Base-by-base conservation (phyloP, 2,888 invertebrate genomes). In the Poecilobothrus nobilitatus region DNA sequence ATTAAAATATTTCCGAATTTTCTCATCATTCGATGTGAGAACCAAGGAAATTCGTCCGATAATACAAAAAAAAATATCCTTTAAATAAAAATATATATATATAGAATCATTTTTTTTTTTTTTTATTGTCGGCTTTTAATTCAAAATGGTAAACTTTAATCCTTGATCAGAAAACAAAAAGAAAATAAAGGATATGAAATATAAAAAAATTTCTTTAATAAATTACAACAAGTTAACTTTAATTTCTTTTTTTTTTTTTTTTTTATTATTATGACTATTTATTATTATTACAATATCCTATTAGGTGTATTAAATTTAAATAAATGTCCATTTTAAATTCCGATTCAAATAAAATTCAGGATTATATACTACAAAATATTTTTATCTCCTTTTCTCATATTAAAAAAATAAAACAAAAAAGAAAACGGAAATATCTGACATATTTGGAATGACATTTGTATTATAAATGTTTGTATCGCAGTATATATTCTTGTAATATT, bases 211-310 rank as follows among this genome's bases (percentile, higher is more conserved):
- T 53, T 53, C 53, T n/a, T 2, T 18, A 53, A 53, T 53, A 53
- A 53, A 53, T 53, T 53, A 53, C 53, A 53, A 18, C 53, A 53
- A n/a, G 53, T 53, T 53, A 53, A 15, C 53, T 53, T 53, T 53
- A 15, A 12, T 3, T 6, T 41, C 7, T 41, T 41, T 9, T 9
- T 41, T 41, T 41, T 6, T 41, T 9, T 41, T 41, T 15, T 6
- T 41, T 41, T 41, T 15, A 41, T 15, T 15, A 9, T 41, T 41
- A 41, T 41, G 15, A 12, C 7, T 41, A 41, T 18, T 18, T 53
- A 12, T 37, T 37, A 37, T 37, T 37, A 37, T 37, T 37, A 37
- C 12, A 10, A 37, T 37, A 37, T 37, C 37, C 37, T 37, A 37
- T 37, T 37, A 37, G 12, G 37, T 37, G 9, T 53, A 53, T 53